Base-by-base conservation (phyloP, 2,113 vertebrate genomes). In the Sorex araneus region DNA sequence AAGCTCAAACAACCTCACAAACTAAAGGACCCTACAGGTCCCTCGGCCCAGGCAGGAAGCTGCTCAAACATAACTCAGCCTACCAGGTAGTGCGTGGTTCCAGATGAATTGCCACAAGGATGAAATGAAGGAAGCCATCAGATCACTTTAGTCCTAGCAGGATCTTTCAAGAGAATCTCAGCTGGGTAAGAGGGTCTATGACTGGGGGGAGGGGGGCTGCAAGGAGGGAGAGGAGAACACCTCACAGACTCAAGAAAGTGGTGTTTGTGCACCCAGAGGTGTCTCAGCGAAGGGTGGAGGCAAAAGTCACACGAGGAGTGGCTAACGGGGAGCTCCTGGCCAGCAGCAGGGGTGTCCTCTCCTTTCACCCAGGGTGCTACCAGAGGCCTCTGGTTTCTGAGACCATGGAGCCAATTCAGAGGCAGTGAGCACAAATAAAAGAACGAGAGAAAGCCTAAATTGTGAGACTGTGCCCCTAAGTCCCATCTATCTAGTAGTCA, bases 191-290 rank as follows among this genome's bases (percentile, higher is more conserved):
- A 11, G 34, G 43, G 74, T 36, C 28, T 2, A 1, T 80, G 50
- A 16, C 8, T 32, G 25, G 40, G 47, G 45, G 9, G 13, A 50
- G 47, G 7, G 40, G 40, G 40, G 40, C 4, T 40, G 40, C n/a
- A n/a, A n/a, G 40, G 40, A 7, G 40, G 40, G 40, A 40, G 40
- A 7, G 40, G 7, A 40, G 40, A 40, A 13, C 18, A 77, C 71
- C 77, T 83, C 15, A 0, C 0, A 0, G 32, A 40, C 13, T n/a
- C 36, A 28, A 40, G 18, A 75, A 50, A 32, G 6, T 10, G 1
- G 10, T 1, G 0, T 28, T 1, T 25, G 6, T 43, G 76, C 2
- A 43, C 40, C 64, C 69, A 16, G 18, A 34, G 10, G 21, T 36
- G 21, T 60, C 57, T 60, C 3, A 6, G 57, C 21, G 12, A 18